Percentiles rank a stretch among this genome's conserved stretches.
These are phyloP conservation scores for Dipus sagitta DNA, from an alignment of 2,797 vertebrate genomes.

Conservation along the genomic window DNA sequence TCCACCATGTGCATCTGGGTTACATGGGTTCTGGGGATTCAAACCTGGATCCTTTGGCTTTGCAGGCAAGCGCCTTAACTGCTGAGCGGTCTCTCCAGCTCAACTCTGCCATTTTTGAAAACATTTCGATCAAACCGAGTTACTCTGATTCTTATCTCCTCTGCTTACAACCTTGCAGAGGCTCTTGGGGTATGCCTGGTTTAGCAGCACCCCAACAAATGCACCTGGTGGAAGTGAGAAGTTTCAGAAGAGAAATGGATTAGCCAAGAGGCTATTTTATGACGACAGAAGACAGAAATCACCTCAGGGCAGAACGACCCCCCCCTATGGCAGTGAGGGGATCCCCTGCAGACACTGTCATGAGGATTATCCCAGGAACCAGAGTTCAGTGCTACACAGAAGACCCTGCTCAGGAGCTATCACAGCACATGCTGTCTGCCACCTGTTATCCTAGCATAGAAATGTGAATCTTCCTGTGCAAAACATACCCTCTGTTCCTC, in stretches of 20 bases:
- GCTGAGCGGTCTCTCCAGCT: too few species aligned
- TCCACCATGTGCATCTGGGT: too few species aligned
- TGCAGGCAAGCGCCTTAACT: too few species aligned
- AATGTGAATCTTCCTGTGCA: not conserved
- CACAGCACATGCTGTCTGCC: not conserved
- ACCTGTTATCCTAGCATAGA: not conserved
- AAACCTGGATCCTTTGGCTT: too few species aligned
- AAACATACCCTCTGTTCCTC: not conserved
- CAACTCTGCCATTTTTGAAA: not conserved
- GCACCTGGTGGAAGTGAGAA: not conserved
- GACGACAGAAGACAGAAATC: not conserved
- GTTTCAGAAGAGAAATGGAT: constrained; percentile 46
- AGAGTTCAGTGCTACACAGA: not conserved
- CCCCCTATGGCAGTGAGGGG: not conserved
- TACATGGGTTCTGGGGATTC: too few species aligned
- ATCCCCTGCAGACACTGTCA: not conserved
- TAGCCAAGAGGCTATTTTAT: constrained; percentile 66
- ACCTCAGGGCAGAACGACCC: constrained; percentile 20
- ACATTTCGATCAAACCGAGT: not conserved
- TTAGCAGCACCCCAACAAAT: constrained; percentile 31
- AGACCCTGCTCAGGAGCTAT: not conserved
- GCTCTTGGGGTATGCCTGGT: not conserved
- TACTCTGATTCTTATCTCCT: not conserved
- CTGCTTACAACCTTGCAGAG: not conserved
- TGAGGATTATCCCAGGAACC: constrained; percentile 26